Evolutionary conservation across 2,888 invertebrate genomes (phyloP).

Genomic region (Calameuta filiformis): DNA sequence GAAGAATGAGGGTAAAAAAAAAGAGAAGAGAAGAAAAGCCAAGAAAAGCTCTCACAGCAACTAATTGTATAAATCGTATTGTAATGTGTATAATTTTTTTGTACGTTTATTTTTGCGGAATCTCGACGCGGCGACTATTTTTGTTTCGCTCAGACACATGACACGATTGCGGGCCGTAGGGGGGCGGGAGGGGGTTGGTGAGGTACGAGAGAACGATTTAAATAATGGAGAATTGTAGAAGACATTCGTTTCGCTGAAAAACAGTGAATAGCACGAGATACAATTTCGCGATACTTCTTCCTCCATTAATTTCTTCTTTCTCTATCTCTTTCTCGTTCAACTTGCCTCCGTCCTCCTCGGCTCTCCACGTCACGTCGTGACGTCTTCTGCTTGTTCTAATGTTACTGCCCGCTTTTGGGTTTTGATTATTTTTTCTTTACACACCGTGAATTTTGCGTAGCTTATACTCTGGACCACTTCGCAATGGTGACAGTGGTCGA

Average conservation of each 20-base stretch:
- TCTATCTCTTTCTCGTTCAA: neutral
- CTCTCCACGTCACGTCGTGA: neutral
- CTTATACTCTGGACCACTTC: neutral
- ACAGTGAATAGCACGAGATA: neutral
- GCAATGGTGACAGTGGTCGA: neutral
- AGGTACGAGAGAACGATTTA: neutral
- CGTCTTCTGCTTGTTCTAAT: neutral
- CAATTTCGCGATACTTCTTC: neutral
- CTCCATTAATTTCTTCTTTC: neutral
- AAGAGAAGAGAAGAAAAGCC: conserved; percentile 19
- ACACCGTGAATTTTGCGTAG: neutral
- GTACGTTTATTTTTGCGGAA: neutral
- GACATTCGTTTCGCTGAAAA: neutral
- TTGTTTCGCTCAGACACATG: neutral
- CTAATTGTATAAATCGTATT: neutral
- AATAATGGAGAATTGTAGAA: neutral
- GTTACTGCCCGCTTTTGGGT: neutral
- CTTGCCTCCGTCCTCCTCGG: neutral
- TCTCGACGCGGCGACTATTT: neutral
- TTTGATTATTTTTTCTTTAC: neutral
- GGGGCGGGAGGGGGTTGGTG: neutral
- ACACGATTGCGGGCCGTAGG: neutral
- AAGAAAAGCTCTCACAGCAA: conserved; percentile 17
- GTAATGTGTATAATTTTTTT: neutral
- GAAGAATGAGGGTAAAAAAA: conserved; percentile 33